Evolutionary conservation across 2,888 invertebrate species (phyloP).

Genomic region (Watsonalla cultraria): DNA sequence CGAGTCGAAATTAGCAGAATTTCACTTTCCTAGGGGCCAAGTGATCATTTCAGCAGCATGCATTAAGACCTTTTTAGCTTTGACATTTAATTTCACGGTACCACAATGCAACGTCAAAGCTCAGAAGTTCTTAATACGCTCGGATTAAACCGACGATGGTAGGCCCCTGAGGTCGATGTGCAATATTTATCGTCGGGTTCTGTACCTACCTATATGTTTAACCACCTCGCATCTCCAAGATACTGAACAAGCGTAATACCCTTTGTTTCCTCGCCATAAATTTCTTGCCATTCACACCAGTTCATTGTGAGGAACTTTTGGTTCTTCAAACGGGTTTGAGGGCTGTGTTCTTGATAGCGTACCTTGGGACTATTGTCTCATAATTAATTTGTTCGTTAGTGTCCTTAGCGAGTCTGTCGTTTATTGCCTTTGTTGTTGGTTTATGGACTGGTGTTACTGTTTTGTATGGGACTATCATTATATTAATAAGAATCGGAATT

Average conservation of each 20-base stretch:
- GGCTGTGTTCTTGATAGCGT: slow-evolving; percentile 35
- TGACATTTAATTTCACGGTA: no score
- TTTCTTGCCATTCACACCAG: slow-evolving; percentile 35
- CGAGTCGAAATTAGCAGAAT: slow-evolving; percentile 25
- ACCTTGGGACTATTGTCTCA: slow-evolving; percentile 53
- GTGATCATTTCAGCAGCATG: no score
- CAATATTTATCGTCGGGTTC: no score
- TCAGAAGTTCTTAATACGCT: no score
- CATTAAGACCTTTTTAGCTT: no score
- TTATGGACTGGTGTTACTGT: neutral
- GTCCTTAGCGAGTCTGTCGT: slow-evolving; percentile 40
- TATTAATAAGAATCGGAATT: no score
- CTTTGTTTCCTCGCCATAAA: neutral
- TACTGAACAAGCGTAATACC: slow-evolving; percentile 21
- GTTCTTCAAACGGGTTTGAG: slow-evolving; percentile 41
- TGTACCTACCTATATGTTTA: slow-evolving; percentile 11
- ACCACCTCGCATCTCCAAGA: slow-evolving; percentile 4
- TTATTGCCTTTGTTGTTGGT: slow-evolving; percentile 17
- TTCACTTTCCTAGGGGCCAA: slow-evolving; percentile 35
- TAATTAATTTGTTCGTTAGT: slow-evolving; percentile 69
- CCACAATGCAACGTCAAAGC: no score
- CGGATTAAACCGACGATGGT: no score
- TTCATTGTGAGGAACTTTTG: slow-evolving; percentile 16
- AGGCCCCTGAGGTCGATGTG: no score
- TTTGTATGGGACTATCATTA: no score